Evolutionary conservation across 2,888 invertebrate genomes (phyloP).

Genomic region (Myopa tessellatipennis): DNA sequence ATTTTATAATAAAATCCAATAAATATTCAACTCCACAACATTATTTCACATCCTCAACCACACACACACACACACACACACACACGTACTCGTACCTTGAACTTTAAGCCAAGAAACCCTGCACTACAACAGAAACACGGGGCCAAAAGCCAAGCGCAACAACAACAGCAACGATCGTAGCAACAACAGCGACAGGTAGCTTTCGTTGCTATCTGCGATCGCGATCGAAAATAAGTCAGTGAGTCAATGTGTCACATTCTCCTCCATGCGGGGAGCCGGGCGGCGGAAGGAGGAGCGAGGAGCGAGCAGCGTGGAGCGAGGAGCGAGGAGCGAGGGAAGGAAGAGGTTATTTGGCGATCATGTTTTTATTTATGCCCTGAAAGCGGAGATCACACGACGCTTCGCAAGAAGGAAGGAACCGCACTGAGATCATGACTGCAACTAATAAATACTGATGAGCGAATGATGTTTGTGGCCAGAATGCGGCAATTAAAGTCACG

Average conservation of each 20-base stretch:
- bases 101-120: too few species aligned
- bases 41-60: too few species aligned
- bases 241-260: slow-evolving; percentile 23
- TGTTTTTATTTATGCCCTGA: slow-evolving; percentile 52
- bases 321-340: too few species aligned
- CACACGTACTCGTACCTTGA: too few species aligned
- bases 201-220: background rate
- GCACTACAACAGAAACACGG: too few species aligned
- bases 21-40: too few species aligned
- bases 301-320: too few species aligned
- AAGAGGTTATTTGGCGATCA: background rate
- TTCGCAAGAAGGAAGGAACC: background rate
- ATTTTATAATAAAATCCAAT: too few species aligned
- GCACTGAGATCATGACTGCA: slow-evolving; percentile 25
- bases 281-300: too few species aligned
- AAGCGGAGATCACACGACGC: slow-evolving; percentile 7
- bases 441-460: slow-evolving; percentile 5
- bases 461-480: background rate
- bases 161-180: background rate
- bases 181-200: background rate
- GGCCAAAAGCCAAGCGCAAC: slow-evolving; percentile 27
- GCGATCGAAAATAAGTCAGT: slow-evolving; percentile 15
- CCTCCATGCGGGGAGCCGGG: too few species aligned
- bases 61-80: too few species aligned
- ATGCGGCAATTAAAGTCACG: slow-evolving; percentile 18